Conservation (phyloP, 2,888 invertebrate species). For the Chorisops tibialis region DNA sequence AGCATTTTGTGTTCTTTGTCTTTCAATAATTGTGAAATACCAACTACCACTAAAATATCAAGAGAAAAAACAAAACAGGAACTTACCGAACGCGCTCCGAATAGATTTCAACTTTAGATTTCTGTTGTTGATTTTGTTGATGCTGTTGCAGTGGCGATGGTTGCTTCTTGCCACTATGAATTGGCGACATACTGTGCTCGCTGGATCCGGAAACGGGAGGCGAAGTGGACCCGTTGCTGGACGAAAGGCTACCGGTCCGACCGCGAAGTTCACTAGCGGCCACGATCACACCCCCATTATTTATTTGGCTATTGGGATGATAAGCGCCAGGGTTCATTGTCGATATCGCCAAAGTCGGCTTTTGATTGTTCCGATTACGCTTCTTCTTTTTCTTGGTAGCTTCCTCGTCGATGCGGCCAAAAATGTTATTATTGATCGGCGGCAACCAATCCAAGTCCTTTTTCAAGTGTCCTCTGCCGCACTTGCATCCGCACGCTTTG, state of each 20-base stretch:
- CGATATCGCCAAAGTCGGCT: constrained; percentile 61
- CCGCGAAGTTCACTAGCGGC: constrained; percentile 55
- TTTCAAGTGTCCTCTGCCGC: constrained; percentile 87
- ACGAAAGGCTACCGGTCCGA: constrained; percentile 73
- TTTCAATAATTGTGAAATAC: too few species aligned
- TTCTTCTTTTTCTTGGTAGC: constrained; percentile 65
- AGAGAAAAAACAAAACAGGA: background rate
- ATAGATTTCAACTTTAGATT: constrained; percentile 73
- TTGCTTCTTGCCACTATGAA: constrained; percentile 55
- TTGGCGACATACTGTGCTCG: constrained; percentile 70
- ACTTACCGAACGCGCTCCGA: constrained; percentile 78
- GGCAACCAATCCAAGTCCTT: constrained; percentile 93
- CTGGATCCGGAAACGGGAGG: constrained; percentile 74
- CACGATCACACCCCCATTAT: constrained; percentile 25
- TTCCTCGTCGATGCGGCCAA: constrained; percentile 53
- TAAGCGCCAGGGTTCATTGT: constrained; percentile 50
- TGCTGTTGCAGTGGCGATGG: constrained; percentile 37
- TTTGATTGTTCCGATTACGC: constrained; percentile 63
- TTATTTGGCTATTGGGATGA: constrained; percentile 43
- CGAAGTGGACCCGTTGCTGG: constrained; percentile 75
- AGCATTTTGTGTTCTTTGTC: too few species aligned
- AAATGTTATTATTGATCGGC: constrained; percentile 52
- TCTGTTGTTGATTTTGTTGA: constrained; percentile 43
- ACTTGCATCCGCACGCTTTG: constrained; percentile 92
- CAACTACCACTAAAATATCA: background rate